Evolutionary conservation across 2,113 vertebrate genomes (phyloP), one percentile per base, ranked within the genome.

Genomic region (Cottus gobio): DNA sequence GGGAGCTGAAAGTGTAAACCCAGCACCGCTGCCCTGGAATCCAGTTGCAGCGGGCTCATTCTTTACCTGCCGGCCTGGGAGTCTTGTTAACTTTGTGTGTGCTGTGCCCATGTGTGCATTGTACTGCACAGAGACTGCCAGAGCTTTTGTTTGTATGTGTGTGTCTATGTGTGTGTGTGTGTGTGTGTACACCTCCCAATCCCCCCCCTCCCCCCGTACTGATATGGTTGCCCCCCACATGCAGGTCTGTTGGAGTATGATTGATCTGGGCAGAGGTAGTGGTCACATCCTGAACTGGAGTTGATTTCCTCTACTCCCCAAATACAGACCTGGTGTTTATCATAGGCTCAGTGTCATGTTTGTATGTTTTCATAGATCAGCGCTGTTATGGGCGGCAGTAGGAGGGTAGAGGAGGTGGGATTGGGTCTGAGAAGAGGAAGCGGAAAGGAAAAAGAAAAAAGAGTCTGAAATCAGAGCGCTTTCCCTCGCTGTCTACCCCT

Each of bases 1-100:
- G 91, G 93, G 93, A 93, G 93, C 84, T 95, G 93, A 95, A 95
- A 95, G 95, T 95, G 93, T 95, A 95, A 95, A 95, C 93, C 93
- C 89, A 92, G 91, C 88, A 91, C 91, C 62, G 67, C 58, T 11
- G 82, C 79, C 58, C 78, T 86, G 91, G 93, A 95, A 92, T 95
- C 94, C 90, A 90, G 89, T 92, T 87, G 89, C 92, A 91, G 83
- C 36, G 71, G 71, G 57, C 74, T 87, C 84, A 91, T 94, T 95
- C 92, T 90, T 90, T 92, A 88, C 89, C 84, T 90, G 87, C 83
- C 90, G 91, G 86, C 88, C 85, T 90, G 87, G 77, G 87, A 92
- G 89, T 87, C 87, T 91, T 76, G 85, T 91, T 87, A 85, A 86
- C 80, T 87, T 79, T 84, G 77, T 84, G 83, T 85, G 77, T 84